Conservation (phyloP, 2,113 vertebrate genomes). For the Oreochromis niloticus region DNA sequence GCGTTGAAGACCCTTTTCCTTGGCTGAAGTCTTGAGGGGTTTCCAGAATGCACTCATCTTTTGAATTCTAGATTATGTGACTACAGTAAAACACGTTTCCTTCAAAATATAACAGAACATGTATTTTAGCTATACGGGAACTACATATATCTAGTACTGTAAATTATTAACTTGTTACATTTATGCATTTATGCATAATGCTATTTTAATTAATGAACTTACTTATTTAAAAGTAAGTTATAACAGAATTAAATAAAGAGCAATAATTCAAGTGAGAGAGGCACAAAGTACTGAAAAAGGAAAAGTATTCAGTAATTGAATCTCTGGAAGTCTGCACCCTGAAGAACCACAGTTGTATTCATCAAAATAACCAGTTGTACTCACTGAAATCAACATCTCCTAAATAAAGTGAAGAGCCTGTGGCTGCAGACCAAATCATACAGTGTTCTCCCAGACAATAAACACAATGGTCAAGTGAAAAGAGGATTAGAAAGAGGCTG, state of each 20-base stretch:
- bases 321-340: background rate
- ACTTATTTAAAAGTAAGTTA: background rate
- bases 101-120: background rate
- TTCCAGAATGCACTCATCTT: background rate
- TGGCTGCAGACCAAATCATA: constrained; percentile 14
- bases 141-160: background rate
- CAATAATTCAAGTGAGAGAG: background rate
- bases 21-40: background rate
- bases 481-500: constrained; percentile 15
- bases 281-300: background rate
- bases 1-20: background rate
- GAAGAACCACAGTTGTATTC: background rate
- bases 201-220: background rate
- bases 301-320: background rate
- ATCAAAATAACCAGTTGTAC: background rate
- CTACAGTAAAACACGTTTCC: background rate
- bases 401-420: constrained; percentile 2
- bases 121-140: background rate
- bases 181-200: background rate
- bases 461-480: constrained; percentile 42
- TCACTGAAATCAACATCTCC: background rate
- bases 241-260: background rate
- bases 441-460: background rate
- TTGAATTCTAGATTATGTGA: background rate
- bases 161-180: background rate